Evolutionary conservation across 2,113 vertebrate genomes (phyloP).

Genomic region (Zeus faber): DNA sequence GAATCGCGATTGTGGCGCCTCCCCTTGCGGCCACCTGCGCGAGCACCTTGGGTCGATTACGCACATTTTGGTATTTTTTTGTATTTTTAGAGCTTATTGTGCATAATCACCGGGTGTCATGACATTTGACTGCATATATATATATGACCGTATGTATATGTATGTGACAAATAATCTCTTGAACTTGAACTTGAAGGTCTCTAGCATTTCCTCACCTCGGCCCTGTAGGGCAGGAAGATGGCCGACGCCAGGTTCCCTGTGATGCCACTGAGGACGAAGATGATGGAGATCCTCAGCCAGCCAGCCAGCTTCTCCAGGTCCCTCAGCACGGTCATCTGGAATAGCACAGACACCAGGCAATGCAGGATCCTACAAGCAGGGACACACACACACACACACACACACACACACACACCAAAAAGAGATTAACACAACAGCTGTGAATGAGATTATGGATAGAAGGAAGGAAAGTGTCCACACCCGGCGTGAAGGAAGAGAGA

Average conservation of each 20-base stretch:
- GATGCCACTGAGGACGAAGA: conserved; percentile 94
- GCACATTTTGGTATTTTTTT: too few species aligned
- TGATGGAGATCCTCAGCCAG: conserved; percentile 97
- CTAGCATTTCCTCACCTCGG: conserved; percentile 93
- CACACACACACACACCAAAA: background rate
- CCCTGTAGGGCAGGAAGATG: conserved; percentile 96
- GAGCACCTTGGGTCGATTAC: too few species aligned
- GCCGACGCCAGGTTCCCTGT: conserved; percentile 95
- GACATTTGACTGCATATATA: too few species aligned
- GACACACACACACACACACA: conserved; percentile 14
- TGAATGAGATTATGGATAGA: background rate
- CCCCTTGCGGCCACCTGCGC: too few species aligned
- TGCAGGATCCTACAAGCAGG: conserved; percentile 86
- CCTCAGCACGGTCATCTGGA: conserved; percentile 96
- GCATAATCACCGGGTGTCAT: too few species aligned
- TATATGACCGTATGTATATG: too few species aligned
- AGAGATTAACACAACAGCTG: background rate
- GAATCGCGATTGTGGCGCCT: too few species aligned
- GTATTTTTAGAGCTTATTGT: too few species aligned
- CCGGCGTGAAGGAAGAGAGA: conserved; percentile 96
- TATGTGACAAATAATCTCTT: too few species aligned
- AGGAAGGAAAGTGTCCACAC: conserved; percentile 58
- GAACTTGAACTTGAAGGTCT: too few species aligned
- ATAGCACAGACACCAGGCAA: conserved; percentile 92
- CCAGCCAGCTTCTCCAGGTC: conserved; percentile 97